Evolutionary conservation across 2,113 vertebrate genomes (phyloP).

Genomic region (Lipophrys pholis): DNA sequence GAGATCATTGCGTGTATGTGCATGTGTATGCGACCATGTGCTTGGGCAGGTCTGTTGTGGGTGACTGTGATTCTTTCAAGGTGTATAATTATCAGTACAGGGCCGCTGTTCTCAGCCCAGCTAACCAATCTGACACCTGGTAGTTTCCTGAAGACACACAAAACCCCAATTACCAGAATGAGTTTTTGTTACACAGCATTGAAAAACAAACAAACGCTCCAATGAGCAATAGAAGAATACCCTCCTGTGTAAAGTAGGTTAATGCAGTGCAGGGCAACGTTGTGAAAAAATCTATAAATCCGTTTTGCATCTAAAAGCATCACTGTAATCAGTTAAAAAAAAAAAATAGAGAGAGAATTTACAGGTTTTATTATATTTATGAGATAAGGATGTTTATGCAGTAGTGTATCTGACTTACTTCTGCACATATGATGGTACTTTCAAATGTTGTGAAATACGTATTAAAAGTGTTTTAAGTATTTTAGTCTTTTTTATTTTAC

Average conservation of each 20-base stretch:
- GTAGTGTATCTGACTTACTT: background rate
- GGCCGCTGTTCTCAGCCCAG: constrained; percentile 19
- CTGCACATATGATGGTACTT: too few relatives aligned
- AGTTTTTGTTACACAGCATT: constrained; percentile 39
- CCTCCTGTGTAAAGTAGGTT: constrained; percentile 19
- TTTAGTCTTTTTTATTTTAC: too few relatives aligned
- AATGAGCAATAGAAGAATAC: constrained; percentile 11
- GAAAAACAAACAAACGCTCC: constrained; percentile 36
- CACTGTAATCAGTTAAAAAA: constrained; percentile 6
- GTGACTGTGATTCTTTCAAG: constrained; percentile 22
- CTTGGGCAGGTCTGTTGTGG: constrained; percentile 9
- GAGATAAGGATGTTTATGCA: constrained; percentile 2
- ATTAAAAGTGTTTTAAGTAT: too few relatives aligned
- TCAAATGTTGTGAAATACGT: too few relatives aligned
- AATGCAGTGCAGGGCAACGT: constrained; percentile 1
- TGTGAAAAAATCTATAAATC: constrained; percentile 34
- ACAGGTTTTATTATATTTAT: constrained; percentile 3
- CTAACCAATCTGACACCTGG: constrained; percentile 50
- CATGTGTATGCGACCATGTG: background rate
- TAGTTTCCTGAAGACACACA: constrained; percentile 60
- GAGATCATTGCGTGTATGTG: background rate
- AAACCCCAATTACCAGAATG: constrained; percentile 54
- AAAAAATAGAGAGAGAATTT: too few relatives aligned
- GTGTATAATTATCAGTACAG: constrained; percentile 40
- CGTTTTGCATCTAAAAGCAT: constrained; percentile 24